A percentile compares a stretch with the other conserved stretches of the same genome.
These are phyloP conservation scores for Drosophila neutralis DNA, from an alignment of 2,888 invertebrate species.

Conservation along the genomic window DNA sequence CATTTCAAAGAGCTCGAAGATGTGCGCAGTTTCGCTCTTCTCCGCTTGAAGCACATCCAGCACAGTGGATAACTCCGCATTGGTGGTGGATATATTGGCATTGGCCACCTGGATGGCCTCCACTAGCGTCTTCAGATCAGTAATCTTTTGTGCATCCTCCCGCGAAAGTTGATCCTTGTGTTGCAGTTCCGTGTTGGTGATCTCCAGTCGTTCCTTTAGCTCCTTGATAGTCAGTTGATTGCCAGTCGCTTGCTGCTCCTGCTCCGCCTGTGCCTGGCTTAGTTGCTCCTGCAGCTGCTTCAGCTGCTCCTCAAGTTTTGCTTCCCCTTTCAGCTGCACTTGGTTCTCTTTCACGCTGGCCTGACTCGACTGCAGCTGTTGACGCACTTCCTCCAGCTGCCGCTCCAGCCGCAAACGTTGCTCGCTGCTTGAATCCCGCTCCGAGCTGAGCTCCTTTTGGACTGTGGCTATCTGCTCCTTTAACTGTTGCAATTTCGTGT, in stretches of 20 bases:
- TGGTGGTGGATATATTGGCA: conserved; percentile 77
- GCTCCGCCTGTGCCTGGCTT: conserved; percentile 29
- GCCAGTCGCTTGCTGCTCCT: conserved; percentile 60
- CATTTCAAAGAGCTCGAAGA: conserved; percentile 82
- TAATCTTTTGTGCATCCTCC: conserved; percentile 75
- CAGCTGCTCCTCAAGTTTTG: conserved; percentile 40
- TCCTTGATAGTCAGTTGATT: conserved; percentile 59
- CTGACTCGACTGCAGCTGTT: conserved; percentile 62
- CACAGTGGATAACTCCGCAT: conserved; percentile 72
- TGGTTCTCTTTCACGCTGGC: conserved; percentile 43
- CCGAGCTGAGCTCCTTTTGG: conserved; percentile 61
- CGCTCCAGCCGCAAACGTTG: conserved; percentile 66
- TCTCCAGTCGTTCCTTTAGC: conserved; percentile 68
- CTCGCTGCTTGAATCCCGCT: conserved; percentile 62
- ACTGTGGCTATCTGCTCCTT: conserved; percentile 62
- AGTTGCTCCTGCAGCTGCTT: conserved; percentile 56
- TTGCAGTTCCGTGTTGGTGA: conserved; percentile 63
- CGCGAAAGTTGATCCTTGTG: conserved; percentile 70
- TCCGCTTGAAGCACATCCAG: conserved; percentile 75
- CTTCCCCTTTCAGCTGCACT: conserved; percentile 44
- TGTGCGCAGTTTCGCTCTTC: conserved; percentile 79
- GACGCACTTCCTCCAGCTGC: conserved; percentile 67
- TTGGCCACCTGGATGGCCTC: conserved; percentile 77
- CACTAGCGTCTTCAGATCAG: conserved; percentile 73
- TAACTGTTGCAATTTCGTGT: conserved; percentile 60